Evolutionary conservation across 2,113 vertebrate species (phyloP), one percentile per base, ranked within the genome.

Genomic region (Halcyon malimbica): DNA sequence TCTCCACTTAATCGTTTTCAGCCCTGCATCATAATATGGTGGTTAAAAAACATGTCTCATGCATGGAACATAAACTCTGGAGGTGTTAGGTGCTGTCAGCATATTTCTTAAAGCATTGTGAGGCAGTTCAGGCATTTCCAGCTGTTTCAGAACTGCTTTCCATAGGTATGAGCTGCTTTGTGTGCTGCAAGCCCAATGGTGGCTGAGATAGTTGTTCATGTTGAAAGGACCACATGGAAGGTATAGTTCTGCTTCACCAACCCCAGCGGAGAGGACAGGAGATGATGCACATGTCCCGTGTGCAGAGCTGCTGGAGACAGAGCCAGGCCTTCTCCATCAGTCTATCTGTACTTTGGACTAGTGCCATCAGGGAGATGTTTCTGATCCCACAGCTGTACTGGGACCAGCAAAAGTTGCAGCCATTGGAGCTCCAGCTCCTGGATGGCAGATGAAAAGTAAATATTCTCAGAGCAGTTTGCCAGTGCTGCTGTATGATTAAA

Each of bases 381-480:
- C 75, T 89, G 41, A 70, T 96, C 74, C 73, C 83, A 16, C 87
- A 93, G 64, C 69, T 6, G 1, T 56, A 87, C 42, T 0, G 0
- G 73, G 57, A 92, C 51, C 48, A 56, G 86, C 86, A 87, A 89
- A 94, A 92, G 81, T 83, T 94, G 89, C 77, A 92, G 89, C 65
- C 29, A 6, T 35, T 42, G 73, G 68, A 89, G 46, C 81, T 94
- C 60, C 2, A 16, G 79, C 83, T 94, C 63, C 57, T 1, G 1
- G 67, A 90, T 86, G 86, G 64, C 70, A 84, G 69, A 93, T 91
- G 87, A 71, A 92, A 91, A 95, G 83, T 75, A 92, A 95, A 96
- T 84, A 92, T 26, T 74, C 73, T 68, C 20, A 19, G 69, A 67
- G 89, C 56, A 71, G 73, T 48, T 84, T 96, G 91, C 95, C 91